Base-by-base conservation (phyloP, 2,797 vertebrate species). In the Podarcis lilfordi region DNA sequence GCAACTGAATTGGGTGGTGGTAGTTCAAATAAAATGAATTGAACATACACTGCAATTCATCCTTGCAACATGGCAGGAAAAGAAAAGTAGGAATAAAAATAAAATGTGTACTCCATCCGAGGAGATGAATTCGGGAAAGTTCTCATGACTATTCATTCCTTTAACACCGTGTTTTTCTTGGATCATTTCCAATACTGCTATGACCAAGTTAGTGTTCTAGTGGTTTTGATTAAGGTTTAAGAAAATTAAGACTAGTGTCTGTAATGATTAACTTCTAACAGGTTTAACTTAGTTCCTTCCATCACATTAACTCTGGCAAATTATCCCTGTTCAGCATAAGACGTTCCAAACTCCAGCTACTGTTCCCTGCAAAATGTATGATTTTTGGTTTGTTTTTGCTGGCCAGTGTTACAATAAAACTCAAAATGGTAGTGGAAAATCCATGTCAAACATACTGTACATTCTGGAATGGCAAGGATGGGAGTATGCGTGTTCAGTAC, bases 201-300 rank as follows among this genome's bases (percentile, higher is more conserved):
- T 77, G 90, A 91, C 68, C 82, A 85, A 89, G 32, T 72, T 61
- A 27, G 25, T 84, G 1, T 89, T 76, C 68, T 75, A 68, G 79
- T 45, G 29, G 43, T n/a, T 80, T 81, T 74, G 40, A 84, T 89
- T 86, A 82, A 81, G n/a, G 25, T 69, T 86, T 86, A 85, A 86
- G 35, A 68, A 40, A 6, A 68, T 80, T 84, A 59, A 43, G 64
- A 69, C 25, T 0, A 0, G 50, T 80, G 9, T 59, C 79, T 68
- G 25, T 93, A 94, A 95, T 94, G 75, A 93, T 95, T 95, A 95
- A 95, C 89, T 77, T 55, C 69, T 68, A 78, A 21, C 71, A 90
- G 89, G 72, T 90, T 64, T 66, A 89, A 77, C 86, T 88, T 83
- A 9, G 40, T 40, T 76, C 79, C 11, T 80, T 66, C 55, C 32